phyloP scores from a whole-genome alignment of 2,797 vertebrate species.

The Acrossocheilus fasciatus region DNA sequence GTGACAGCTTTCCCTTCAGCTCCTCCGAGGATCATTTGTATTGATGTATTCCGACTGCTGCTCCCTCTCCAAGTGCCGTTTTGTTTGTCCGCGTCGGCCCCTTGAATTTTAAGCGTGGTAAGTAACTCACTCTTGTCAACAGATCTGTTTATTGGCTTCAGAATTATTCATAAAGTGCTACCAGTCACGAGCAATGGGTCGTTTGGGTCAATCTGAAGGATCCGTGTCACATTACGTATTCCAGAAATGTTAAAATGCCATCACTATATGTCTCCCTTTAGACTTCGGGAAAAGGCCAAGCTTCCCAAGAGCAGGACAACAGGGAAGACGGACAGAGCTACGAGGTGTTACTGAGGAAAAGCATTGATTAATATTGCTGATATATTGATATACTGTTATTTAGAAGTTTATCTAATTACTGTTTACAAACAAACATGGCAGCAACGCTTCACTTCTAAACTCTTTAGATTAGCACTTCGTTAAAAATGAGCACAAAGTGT shows the following conservation, averaged over 20 bases:
- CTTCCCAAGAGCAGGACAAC: conserved; percentile 16
- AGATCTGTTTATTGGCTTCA: conserved; percentile 55
- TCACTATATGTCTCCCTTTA: conserved; percentile 22
- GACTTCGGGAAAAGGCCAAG: conserved; percentile 33
- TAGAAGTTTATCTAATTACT: neutral
- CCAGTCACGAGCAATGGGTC: conserved; percentile 44
- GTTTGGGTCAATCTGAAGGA: conserved; percentile 55
- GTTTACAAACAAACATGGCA: neutral
- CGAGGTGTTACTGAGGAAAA: neutral
- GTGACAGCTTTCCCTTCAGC: conserved; percentile 48
- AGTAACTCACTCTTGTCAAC: conserved; percentile 56
- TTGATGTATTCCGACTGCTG: conserved; percentile 60
- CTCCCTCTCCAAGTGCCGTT: conserved; percentile 52
- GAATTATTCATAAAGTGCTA: conserved; percentile 59
- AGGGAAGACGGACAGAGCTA: conserved; percentile 9
- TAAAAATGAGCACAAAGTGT: neutral
- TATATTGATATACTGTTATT: neutral
- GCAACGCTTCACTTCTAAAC: neutral
- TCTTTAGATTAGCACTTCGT: neutral
- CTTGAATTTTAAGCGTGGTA: conserved; percentile 57
- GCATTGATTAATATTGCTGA: neutral
- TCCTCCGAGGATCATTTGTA: conserved; percentile 60
- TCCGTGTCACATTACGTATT: conserved; percentile 56
- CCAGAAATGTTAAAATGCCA: conserved; percentile 46
- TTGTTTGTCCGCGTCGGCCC: conserved; percentile 36